phyloP scores from a whole-genome alignment of 2,113 vertebrate genomes.

The Terrapene triunguis region DNA sequence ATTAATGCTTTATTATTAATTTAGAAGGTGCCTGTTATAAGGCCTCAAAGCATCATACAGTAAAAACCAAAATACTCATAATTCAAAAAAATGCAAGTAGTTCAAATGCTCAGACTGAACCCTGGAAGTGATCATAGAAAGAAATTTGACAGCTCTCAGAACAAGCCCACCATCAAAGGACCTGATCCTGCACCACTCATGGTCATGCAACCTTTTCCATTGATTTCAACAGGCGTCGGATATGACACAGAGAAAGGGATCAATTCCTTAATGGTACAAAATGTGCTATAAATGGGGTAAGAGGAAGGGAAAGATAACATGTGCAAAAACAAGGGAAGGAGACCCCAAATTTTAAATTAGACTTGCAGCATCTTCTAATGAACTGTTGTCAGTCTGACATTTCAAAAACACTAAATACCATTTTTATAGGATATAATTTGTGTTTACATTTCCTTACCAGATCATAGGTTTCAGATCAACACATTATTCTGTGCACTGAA shows the following conservation, averaged over 20 bases:
- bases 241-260: background rate
- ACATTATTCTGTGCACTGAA: background rate
- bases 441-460: background rate
- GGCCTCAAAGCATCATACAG: rapidly evolving
- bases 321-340: rapidly evolving
- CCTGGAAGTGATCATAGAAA: background rate
- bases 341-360: background rate
- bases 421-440: background rate
- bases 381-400: background rate
- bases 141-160: background rate
- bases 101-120: background rate
- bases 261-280: rapidly evolving
- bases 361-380: background rate
- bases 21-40: background rate
- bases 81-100: background rate
- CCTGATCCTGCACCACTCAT: background rate
- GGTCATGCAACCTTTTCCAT: background rate
- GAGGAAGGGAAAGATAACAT: background rate
- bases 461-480: background rate
- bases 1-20: background rate
- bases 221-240: background rate
- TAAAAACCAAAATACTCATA: background rate
- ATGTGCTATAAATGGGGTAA: background rate
- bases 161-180: background rate
- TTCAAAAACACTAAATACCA: background rate